Evolutionary conservation across 1,140 invertebrate species (phyloP).

Genomic region (Olivierus martensii): DNA sequence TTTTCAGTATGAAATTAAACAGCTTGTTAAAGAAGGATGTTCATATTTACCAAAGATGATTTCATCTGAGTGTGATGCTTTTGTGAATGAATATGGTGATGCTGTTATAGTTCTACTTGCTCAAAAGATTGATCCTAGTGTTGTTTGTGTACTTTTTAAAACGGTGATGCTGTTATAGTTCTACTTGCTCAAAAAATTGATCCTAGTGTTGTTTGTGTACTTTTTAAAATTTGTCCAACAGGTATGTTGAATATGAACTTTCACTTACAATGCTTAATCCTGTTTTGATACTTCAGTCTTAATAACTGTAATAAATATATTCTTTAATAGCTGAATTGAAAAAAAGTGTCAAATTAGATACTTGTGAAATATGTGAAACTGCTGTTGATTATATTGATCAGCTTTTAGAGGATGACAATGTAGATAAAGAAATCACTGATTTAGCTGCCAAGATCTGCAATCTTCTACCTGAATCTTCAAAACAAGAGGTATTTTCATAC

Average conservation of each 20-base stretch:
- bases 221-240: no score
- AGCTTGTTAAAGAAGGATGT: no score
- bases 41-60: background rate
- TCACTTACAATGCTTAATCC: no score
- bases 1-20: no score
- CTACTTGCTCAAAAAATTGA: slow-evolving; percentile 15
- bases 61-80: slow-evolving; percentile 19
- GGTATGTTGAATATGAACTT: no score
- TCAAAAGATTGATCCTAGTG: slow-evolving; percentile 12
- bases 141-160: slow-evolving; percentile 10
- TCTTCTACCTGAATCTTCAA: slow-evolving; percentile 45
- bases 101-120: slow-evolving; percentile 10
- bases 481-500: no score
- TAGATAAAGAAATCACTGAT: slow-evolving; percentile 45
- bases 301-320: no score
- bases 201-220: slow-evolving; percentile 9
- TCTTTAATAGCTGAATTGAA: no score
- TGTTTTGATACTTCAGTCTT: no score
- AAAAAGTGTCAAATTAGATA: slow-evolving; percentile 7
- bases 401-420: slow-evolving; percentile 40
- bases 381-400: slow-evolving; percentile 48
- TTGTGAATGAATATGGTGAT: slow-evolving; percentile 25
- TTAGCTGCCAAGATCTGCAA: slow-evolving; percentile 51
- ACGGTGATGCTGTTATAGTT: background rate
- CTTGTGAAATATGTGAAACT: slow-evolving; percentile 56